Base-by-base conservation (phyloP, 2,888 invertebrate species). In the Archips xylosteana region DNA sequence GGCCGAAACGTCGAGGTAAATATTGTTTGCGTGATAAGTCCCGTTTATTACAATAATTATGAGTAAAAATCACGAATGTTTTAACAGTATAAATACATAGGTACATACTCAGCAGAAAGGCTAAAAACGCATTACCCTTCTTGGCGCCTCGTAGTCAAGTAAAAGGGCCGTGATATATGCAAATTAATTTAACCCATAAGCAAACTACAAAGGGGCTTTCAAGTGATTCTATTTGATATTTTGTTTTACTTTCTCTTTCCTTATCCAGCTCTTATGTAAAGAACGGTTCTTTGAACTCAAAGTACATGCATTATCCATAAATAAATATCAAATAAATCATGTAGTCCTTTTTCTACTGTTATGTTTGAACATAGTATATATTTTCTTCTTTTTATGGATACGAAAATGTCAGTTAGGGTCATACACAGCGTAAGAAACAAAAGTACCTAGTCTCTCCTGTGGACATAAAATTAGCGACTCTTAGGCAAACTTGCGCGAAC, bases 131-230 rank as follows among this genome's bases (percentile, higher is more conserved):
- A 36, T 60, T n/a, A n/a, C 13, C 8, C 2, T n/a, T n/a, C 39
- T 36, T n/a, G 10, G 60, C 36, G n/a, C 57, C 12, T 23, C n/a
- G 12, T 9, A 60, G 13, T 60, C 2, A 9, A n/a, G 10, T n/a
- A n/a, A 60, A 60, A 39, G n/a, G 39, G 60, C 59, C n/a, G 57
- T 47, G 42, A 64, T 49, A 64, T 68, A 62, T 39, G 47, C 32
- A 59, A 12, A 69, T 69, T 64, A 69, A 69, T 68, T 59, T 64
- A 69, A 49, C 59, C 57, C 59, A 12, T 47, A 69, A 49, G 23
- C 32, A 64, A 73, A 73, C 68, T 69, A 73, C 73, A 73, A 73
- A 73, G 73, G 59, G 49, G 23, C 73, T 73, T 67, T 64, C 59
- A 64, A 47, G 42, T 64, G 57, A 61, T 73, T 72, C 59, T 34